A percentile compares a stretch with the other conserved stretches of the same genome.
Evolutionary conservation across 2,888 invertebrate species (phyloP).

Genomic region (Steinernema hermaphroditum): DNA sequence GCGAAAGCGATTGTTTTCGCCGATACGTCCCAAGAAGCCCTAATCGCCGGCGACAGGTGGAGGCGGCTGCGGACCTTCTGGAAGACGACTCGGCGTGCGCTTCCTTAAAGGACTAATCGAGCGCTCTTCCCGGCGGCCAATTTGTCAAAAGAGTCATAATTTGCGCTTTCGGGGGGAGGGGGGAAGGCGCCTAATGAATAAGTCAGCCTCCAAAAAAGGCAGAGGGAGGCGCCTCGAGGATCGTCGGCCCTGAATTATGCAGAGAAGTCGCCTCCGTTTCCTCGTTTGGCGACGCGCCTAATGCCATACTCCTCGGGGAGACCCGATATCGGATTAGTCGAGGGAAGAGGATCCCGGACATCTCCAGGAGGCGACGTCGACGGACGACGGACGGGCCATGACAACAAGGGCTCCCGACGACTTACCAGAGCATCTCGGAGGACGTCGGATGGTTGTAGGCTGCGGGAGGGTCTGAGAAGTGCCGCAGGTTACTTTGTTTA

Average conservation of each 20-base stretch:
- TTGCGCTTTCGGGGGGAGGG: too few species aligned
- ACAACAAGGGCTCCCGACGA: too few species aligned
- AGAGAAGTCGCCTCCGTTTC: neutral
- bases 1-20: too few species aligned
- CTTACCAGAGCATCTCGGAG: neutral
- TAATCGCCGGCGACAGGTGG: too few species aligned
- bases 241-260: neutral
- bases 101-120: too few species aligned
- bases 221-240: neutral
- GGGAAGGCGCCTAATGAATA: neutral
- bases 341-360: neutral
- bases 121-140: too few species aligned
- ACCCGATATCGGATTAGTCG: neutral
- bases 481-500: slow-evolving; percentile 2
- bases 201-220: neutral
- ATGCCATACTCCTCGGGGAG: neutral
- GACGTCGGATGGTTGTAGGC: neutral
- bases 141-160: neutral
- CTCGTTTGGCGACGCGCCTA: neutral
- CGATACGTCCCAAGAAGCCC: too few species aligned
- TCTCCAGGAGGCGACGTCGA: too few species aligned
- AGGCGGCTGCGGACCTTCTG: too few species aligned
- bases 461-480: slow-evolving; percentile 3
- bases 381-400: too few species aligned
- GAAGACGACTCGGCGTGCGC: too few species aligned